These are phyloP conservation scores for Mylabris phalerata DNA, from an alignment of 1,140 invertebrate genomes.

Conservation along the genomic window DNA sequence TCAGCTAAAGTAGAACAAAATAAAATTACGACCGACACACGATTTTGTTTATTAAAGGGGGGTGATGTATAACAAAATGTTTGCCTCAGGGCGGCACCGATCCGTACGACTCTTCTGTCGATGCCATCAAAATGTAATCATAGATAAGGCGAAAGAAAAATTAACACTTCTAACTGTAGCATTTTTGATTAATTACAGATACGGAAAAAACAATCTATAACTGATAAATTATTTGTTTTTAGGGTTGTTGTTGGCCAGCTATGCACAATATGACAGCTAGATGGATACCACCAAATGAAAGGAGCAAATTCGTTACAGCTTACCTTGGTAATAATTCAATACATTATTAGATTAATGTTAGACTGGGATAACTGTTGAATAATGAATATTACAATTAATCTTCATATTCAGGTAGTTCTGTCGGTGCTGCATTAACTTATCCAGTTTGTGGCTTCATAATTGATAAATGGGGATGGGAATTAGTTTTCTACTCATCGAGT, in stretches of 20 bases:
- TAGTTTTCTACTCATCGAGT: constrained; percentile 68
- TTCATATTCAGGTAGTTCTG: constrained; percentile 50
- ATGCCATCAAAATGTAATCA: no score
- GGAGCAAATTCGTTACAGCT: constrained; percentile 65
- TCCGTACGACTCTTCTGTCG: no score
- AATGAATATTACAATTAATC: not conserved
- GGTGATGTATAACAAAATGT: no score
- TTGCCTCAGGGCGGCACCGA: no score
- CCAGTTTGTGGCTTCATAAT: constrained; percentile 62
- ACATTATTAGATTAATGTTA: not conserved
- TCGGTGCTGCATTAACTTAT: constrained; percentile 64
- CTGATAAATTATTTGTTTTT: constrained; percentile 1
- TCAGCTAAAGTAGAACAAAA: no score
- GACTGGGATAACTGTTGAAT: not conserved
- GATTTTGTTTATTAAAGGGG: no score
- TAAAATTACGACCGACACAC: no score
- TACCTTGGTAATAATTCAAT: constrained; percentile 52
- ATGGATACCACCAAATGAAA: constrained; percentile 77
- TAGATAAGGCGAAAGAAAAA: no score
- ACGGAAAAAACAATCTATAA: no score
- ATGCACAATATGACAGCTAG: constrained; percentile 74
- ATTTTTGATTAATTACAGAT: no score
- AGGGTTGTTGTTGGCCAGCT: constrained; percentile 56
- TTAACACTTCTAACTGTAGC: no score
- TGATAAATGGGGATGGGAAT: constrained; percentile 61